Evolutionary conservation across 1,140 invertebrate species (phyloP).

Genomic region (Calosoma granatense): DNA sequence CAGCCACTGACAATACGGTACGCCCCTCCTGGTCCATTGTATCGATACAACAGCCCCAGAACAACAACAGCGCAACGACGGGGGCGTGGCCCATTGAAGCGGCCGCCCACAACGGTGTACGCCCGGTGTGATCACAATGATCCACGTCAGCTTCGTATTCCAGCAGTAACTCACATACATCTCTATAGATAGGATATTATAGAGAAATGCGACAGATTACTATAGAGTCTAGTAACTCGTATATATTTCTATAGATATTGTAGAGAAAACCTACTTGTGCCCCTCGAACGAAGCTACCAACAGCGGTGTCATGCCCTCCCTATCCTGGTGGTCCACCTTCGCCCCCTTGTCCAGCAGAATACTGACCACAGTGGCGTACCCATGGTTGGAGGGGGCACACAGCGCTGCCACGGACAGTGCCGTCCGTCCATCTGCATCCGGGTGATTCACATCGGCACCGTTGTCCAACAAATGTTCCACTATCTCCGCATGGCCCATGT

Average conservation of each 20-base stretch:
- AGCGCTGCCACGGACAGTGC: slow-evolving; percentile 85
- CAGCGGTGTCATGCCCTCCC: slow-evolving; percentile 86
- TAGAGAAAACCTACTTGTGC: slow-evolving; percentile 48
- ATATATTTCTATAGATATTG: neutral
- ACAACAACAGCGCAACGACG: slow-evolving; percentile 69
- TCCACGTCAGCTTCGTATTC: slow-evolving; percentile 83
- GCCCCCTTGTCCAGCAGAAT: slow-evolving; percentile 78
- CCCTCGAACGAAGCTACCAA: slow-evolving; percentile 92
- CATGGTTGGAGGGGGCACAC: slow-evolving; percentile 78
- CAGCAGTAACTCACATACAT: slow-evolving; percentile 74
- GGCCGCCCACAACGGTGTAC: slow-evolving; percentile 72
- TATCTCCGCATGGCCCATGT: slow-evolving; percentile 89
- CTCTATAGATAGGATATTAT: slow-evolving; percentile 29
- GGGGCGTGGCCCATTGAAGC: slow-evolving; percentile 77
- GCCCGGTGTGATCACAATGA: slow-evolving; percentile 64
- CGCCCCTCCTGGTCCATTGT: slow-evolving; percentile 84
- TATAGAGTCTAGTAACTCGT: neutral
- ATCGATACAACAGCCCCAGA: slow-evolving; percentile 84
- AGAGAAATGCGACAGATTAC: neutral
- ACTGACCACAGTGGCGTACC: slow-evolving; percentile 50
- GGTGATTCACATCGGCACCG: slow-evolving; percentile 76
- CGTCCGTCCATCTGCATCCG: slow-evolving; percentile 84
- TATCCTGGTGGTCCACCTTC: slow-evolving; percentile 77
- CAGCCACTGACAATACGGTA: slow-evolving; percentile 77
- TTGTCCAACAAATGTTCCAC: slow-evolving; percentile 75